A percentile compares a stretch with the other conserved stretches of the same genome.
Conservation (phyloP, 53 echinoderm and acorn worm species). For the Zoroaster sp. region DNA sequence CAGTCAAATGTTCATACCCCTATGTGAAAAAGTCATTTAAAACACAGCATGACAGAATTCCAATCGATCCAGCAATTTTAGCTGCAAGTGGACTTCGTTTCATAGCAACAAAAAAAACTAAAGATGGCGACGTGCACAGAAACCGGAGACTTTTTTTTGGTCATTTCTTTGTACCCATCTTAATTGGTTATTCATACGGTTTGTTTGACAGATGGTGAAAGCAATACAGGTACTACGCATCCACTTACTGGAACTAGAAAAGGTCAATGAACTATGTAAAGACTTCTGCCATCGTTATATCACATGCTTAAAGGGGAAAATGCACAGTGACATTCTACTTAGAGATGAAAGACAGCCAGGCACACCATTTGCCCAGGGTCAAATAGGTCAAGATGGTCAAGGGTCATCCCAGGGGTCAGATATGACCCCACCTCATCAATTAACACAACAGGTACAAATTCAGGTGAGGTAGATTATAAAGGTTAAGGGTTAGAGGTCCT, state of each 20-base stretch:
- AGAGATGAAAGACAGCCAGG: constrained; percentile 76
- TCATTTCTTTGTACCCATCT: too few species aligned
- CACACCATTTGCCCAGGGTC: constrained; percentile 27
- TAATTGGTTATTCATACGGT: too few species aligned
- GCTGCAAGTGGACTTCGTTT: too few species aligned
- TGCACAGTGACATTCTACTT: constrained; percentile 95
- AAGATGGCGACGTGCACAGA: too few species aligned
- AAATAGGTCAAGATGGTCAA: constrained; percentile 33
- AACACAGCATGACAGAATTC: too few species aligned
- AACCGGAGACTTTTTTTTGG: too few species aligned
- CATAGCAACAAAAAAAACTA: too few species aligned
- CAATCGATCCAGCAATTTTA: too few species aligned
- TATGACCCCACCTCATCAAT: constrained; percentile 45
- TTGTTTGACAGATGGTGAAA: constrained; percentile 88
- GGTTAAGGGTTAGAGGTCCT: not conserved
- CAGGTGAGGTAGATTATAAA: constrained; percentile 46
- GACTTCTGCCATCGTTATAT: constrained; percentile 99
- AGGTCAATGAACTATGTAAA: constrained; percentile 99
- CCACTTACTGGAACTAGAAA: constrained; percentile 89
- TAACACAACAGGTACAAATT: constrained; percentile 54
- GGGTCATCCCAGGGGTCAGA: constrained; percentile 49
- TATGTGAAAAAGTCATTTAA: too few species aligned
- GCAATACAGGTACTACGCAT: constrained; percentile 97
- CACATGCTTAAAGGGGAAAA: constrained; percentile 95
- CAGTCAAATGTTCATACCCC: too few species aligned